Conservation (phyloP, 2,888 invertebrate species). For the Parapristionchus giblindavisi region DNA sequence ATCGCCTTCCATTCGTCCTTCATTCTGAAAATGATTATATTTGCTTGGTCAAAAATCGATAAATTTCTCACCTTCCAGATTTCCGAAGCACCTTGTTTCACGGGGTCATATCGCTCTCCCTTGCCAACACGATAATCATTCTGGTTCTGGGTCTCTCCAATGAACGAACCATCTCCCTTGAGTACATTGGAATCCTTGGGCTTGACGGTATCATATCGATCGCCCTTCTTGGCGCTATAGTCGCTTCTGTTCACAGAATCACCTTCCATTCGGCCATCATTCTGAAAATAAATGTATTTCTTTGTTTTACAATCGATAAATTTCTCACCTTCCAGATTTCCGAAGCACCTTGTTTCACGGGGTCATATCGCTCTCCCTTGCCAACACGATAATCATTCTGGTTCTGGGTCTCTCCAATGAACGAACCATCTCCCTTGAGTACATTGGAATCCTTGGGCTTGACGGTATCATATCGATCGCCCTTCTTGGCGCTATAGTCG, state of each 20-base stretch:
- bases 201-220: constrained; percentile 22
- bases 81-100: constrained; percentile 37
- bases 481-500: constrained; percentile 31
- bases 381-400: constrained; percentile 21
- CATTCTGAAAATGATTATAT: constrained; percentile 9
- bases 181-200: constrained; percentile 38
- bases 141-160: constrained; percentile 27
- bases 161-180: constrained; percentile 36
- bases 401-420: constrained; percentile 31
- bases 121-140: constrained; percentile 26
- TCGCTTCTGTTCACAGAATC: constrained; percentile 32
- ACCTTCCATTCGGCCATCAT: constrained; percentile 25
- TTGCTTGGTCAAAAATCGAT: neutral
- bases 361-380: constrained; percentile 40
- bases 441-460: constrained; percentile 35
- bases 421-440: constrained; percentile 37
- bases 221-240: constrained; percentile 31
- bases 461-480: constrained; percentile 30
- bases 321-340: constrained; percentile 44
- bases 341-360: constrained; percentile 23
- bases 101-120: constrained; percentile 10
- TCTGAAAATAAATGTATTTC: neutral
- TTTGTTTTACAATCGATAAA: no score
- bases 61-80: constrained; percentile 37
- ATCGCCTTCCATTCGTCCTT: constrained; percentile 23